Evolutionary conservation across 2,113 vertebrate genomes (phyloP), one percentile per base, ranked within the genome.

Genomic region (Urocynchramus pylzowi): DNA sequence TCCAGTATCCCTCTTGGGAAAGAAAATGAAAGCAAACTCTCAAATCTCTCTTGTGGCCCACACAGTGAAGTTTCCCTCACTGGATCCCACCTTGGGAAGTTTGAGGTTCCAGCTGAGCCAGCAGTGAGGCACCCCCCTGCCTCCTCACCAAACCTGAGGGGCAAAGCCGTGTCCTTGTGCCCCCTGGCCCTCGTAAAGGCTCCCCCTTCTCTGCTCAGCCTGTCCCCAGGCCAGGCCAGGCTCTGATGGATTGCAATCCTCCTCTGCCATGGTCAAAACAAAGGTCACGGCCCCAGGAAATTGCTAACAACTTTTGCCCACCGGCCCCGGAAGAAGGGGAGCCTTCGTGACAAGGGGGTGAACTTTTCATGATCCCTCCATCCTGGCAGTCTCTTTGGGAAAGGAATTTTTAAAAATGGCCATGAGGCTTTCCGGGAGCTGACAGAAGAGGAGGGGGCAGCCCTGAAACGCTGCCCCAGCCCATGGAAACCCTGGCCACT

Each of bases 251-350:
- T 88, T 61, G 70, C 70, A 24, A 81, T 41, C 70, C 64, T 78
- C 59, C 88, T 89, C 60, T 9, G 27, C 73, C 92, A 95, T 2
- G 92, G 96, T 52, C 95, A 93, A 84, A 95, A 96, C 95, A 96
- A 94, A 97, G 96, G 96, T 97, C 96, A 89, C 0, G 88, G 93
- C 96, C 92, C 2, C 9, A 95, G 96, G 96, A 97, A 97, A 96
- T 95, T 87, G 88, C 90, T 86, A 86, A 94, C 82, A 71, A 97
- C 78, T 89, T 79, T 28, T 97, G 91, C 93, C 89, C 84, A 81
- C 64, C 1, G 21, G 93, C 79, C 89, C 83, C 39, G 74, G 94
- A 93, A 97, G 91, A 52, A 39, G 3, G 8, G 35, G 71, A 26
- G 52, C 68, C 1, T 57, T 86, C 0, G 11, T 83, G 92, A 92